Evolutionary conservation across 1,140 invertebrate species (phyloP), one percentile per base, ranked within the genome.

Genomic region (Ridgeia piscesae): DNA sequence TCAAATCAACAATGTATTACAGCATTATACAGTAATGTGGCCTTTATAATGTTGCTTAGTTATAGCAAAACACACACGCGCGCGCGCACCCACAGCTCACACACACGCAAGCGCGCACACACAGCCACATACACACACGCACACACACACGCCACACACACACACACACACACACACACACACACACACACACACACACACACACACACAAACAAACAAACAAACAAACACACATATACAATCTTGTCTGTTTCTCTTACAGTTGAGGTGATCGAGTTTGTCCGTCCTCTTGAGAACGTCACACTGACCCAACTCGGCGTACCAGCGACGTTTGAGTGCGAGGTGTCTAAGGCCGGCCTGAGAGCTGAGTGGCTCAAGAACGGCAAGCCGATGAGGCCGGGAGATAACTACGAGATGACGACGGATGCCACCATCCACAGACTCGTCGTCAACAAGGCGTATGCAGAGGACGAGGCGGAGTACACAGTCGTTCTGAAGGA

Each of bases 321-420:
- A 21, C 90, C 50, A 48, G 93, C 92, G 58, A 91, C 90, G 34
- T 94, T 94, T 92, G 94, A 94, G 91, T 94, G 93, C 92, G 93
- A 93, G 88, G 50, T 94, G 4, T 58, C 99, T 99, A 4, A 98
- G 97, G 90, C 99, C 98, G 0, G 97, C 96, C 8, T 92, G 9
- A 91, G 92, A 33, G 97, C 99, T 93, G 97, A 97, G 94, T 99
- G 99, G 99, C 58, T 34, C 2, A 98, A 98, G 94, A 97, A 98
- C 94, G 97, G 97, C 14, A 96, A 97, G 89, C 97, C 96, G 92
- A 93, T 93, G 35, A 88, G 77, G 42, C 1, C 31, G 35, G 34
- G 42, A 35, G 91, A 91, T 33, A 92, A 92, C 31, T 93, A 92
- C 50, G 88, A 92, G 21, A 93, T 93, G 50, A 91, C 88, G 58